phyloP scores from a whole-genome alignment of 2,113 vertebrate species.

The Cyprinodon variegatus region DNA sequence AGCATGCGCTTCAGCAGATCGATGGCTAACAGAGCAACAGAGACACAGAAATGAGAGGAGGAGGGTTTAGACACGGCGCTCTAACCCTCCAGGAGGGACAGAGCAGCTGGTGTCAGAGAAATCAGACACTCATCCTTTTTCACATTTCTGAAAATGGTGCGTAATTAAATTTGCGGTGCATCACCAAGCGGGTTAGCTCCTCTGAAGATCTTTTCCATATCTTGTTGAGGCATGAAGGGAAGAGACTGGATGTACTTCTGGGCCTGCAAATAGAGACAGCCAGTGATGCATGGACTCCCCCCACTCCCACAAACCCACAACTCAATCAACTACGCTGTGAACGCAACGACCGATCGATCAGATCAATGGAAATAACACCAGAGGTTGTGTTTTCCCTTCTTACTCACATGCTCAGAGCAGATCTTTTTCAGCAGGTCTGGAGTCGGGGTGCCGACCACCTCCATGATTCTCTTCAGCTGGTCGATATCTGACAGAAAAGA shows the following conservation, averaged over 20 bases:
- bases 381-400: background rate
- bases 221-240: slow-evolving; percentile 95
- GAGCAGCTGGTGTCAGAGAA: slow-evolving; percentile 7
- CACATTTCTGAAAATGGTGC: background rate
- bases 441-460: slow-evolving; percentile 94
- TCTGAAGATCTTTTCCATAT: slow-evolving; percentile 91
- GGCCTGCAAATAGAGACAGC: slow-evolving; percentile 80
- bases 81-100: background rate
- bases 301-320: slow-evolving; percentile 23
- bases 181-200: slow-evolving; percentile 93
- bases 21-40: slow-evolving; percentile 79
- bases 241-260: slow-evolving; percentile 98
- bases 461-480: slow-evolving; percentile 98
- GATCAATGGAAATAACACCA: background rate
- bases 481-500: slow-evolving; percentile 86
- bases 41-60: background rate
- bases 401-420: slow-evolving; percentile 91
- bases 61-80: background rate
- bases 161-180: slow-evolving; percentile 17
- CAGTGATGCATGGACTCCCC: slow-evolving; percentile 30
- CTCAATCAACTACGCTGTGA: slow-evolving; percentile 25
- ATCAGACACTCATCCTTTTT: background rate
- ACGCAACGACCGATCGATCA: slow-evolving; percentile 15
- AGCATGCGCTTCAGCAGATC: slow-evolving; percentile 97
- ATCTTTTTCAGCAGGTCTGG: slow-evolving; percentile 95